A percentile compares a stretch with the other conserved stretches of the same genome.
Evolutionary conservation across 2,797 vertebrate genomes (phyloP).

Genomic region (Chelidonichthys spinosus): DNA sequence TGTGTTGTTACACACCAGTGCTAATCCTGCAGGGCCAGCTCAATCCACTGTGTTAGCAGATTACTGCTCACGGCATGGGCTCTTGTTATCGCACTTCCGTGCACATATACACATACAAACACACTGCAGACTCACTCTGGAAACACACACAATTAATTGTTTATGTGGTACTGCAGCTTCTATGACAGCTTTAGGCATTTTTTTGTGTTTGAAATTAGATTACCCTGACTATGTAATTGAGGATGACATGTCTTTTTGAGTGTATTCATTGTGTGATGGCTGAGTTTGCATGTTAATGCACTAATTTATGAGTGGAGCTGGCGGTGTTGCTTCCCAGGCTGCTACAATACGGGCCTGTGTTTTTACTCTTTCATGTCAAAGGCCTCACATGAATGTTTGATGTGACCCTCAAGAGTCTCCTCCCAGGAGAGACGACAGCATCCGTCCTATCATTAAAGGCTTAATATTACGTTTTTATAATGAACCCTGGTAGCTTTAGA

Average conservation of each 20-base stretch:
- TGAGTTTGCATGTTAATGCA: background rate
- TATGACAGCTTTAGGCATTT: constrained; percentile 54
- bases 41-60: constrained; percentile 77
- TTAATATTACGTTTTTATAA: background rate
- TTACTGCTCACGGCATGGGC: constrained; percentile 71
- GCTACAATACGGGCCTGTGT: background rate
- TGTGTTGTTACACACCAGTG: constrained; percentile 75
- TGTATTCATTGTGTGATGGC: constrained; percentile 13
- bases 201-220: constrained; percentile 62
- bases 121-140: background rate
- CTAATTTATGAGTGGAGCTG: background rate
- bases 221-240: constrained; percentile 56
- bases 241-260: constrained; percentile 43
- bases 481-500: background rate
- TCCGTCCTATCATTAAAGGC: background rate
- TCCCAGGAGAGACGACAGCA: background rate
- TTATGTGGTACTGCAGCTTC: constrained; percentile 55
- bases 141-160: constrained; percentile 64
- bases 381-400: background rate
- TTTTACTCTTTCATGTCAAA: background rate
- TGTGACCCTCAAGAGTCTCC: background rate
- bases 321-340: background rate
- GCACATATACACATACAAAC: background rate
- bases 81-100: constrained; percentile 54
- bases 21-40: constrained; percentile 76